A percentile compares a stretch with the other conserved stretches of the same genome.
These are phyloP conservation scores for Lithophane semibrunnea DNA, from an alignment of 2,888 invertebrate genomes.

Conservation along the genomic window DNA sequence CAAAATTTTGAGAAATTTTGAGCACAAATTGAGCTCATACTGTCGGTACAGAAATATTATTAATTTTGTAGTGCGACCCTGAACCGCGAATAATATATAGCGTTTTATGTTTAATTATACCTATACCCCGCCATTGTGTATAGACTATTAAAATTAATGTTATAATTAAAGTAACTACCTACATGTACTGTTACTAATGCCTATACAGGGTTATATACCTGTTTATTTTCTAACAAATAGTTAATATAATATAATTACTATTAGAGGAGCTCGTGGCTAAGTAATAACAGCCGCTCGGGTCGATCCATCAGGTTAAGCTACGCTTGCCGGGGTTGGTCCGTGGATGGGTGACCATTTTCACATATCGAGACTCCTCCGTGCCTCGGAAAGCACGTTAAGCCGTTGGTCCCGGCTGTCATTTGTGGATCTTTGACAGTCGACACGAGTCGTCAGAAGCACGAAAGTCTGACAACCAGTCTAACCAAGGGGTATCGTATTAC, in stretches of 20 bases:
- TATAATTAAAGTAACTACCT: not conserved
- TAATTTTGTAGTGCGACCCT: constrained; percentile 3
- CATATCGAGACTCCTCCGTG: too few relatives aligned
- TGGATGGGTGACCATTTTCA: too few relatives aligned
- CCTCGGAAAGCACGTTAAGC: too few relatives aligned
- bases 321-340: too few relatives aligned
- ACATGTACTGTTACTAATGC: not conserved
- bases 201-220: not conserved
- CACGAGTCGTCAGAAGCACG: too few relatives aligned
- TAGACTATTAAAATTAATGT: constrained; percentile 35
- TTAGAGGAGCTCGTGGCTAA: too few relatives aligned
- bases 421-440: too few relatives aligned
- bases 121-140: not conserved
- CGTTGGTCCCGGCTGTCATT: too few relatives aligned
- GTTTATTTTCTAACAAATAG: not conserved
- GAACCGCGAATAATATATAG: not conserved
- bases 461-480: too few relatives aligned
- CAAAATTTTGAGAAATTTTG: not conserved
- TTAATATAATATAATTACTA: not conserved
- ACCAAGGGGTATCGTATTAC: too few relatives aligned
- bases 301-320: too few relatives aligned
- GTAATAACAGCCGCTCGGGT: too few relatives aligned
- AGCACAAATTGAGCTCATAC: not conserved
- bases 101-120: constrained; percentile 6
- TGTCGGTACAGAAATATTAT: not conserved